Evolutionary conservation across 2,888 invertebrate species (phyloP).

Genomic region (Leucoma salicis): DNA sequence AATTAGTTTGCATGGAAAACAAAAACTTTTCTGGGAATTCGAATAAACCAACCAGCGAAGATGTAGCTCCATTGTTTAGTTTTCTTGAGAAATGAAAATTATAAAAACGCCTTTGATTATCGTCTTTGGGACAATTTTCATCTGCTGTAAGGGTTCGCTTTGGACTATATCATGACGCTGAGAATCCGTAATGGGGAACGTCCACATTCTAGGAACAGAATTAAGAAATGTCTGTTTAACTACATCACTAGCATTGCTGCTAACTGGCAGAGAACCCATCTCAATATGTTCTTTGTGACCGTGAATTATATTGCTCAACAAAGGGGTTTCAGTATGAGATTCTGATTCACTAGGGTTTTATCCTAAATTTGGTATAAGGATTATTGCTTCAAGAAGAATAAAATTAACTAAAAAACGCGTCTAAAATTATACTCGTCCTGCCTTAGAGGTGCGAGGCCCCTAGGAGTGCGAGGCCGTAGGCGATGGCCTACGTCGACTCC

Average conservation of each 20-base stretch:
- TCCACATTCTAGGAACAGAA: slow-evolving; percentile 14
- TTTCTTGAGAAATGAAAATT: slow-evolving; percentile 11
- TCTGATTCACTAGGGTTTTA: slow-evolving; percentile 15
- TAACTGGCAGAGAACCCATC: slow-evolving; percentile 10
- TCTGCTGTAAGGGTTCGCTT: slow-evolving; percentile 11
- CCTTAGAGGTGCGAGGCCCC: no score
- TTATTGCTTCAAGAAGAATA: no score
- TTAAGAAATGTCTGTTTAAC: slow-evolving; percentile 10
- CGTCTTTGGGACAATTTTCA: slow-evolving; percentile 2
- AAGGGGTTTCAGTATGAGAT: slow-evolving; percentile 14
- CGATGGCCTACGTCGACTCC: no score
- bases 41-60: slow-evolving; percentile 15
- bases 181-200: slow-evolving; percentile 14
- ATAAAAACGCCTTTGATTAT: slow-evolving; percentile 7
- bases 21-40: slow-evolving; percentile 10
- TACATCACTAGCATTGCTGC: slow-evolving; percentile 11
- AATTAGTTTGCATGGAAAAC: slow-evolving; percentile 7
- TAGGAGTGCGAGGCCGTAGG: no score
- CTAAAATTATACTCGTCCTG: no score
- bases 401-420: no score
- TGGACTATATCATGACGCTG: slow-evolving; percentile 15
- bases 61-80: slow-evolving; percentile 7
- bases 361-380: no score
- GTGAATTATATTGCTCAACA: slow-evolving; percentile 10
- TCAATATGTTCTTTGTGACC: slow-evolving; percentile 13